Conservation (phyloP, 2,113 vertebrate genomes). For the Mastomys natalensis region DNA sequence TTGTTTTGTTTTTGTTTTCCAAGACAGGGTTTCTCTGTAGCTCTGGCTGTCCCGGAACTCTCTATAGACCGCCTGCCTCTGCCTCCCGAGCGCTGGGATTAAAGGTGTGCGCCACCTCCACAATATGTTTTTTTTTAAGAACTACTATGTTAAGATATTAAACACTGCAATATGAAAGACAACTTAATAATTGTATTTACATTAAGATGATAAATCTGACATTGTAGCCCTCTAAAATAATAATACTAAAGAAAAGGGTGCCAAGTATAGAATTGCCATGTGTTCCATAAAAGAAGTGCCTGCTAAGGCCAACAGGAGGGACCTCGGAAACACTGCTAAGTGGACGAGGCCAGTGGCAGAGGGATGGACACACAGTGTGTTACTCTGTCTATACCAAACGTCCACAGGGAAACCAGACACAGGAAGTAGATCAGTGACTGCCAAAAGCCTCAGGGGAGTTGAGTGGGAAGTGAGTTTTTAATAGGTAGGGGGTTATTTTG, state of each 20-base stretch:
- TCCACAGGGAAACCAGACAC: not conserved
- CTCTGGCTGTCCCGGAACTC: too few species aligned
- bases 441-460: not conserved
- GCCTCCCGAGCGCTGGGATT: too few species aligned
- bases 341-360: conserved; percentile 21
- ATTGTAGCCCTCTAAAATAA: conserved; percentile 99
- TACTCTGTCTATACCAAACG: not conserved
- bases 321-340: not conserved
- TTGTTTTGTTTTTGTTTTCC: too few species aligned
- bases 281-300: not conserved
- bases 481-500: not conserved
- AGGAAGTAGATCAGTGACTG: not conserved
- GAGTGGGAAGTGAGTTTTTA: not conserved
- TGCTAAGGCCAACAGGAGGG: not conserved
- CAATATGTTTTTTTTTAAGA: not conserved
- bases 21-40: too few species aligned
- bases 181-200: conserved; percentile 98
- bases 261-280: not conserved
- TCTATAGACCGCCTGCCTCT: too few species aligned
- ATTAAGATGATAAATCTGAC: conserved; percentile 93
- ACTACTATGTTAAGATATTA: not conserved
- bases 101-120: too few species aligned
- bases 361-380: not conserved
- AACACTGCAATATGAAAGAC: conserved; percentile 93
- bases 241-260: too few species aligned